Evolutionary conservation across 2,888 invertebrate genomes (phyloP), one percentile per base, ranked within the genome.

Genomic region (Apotomis turbidana): DNA sequence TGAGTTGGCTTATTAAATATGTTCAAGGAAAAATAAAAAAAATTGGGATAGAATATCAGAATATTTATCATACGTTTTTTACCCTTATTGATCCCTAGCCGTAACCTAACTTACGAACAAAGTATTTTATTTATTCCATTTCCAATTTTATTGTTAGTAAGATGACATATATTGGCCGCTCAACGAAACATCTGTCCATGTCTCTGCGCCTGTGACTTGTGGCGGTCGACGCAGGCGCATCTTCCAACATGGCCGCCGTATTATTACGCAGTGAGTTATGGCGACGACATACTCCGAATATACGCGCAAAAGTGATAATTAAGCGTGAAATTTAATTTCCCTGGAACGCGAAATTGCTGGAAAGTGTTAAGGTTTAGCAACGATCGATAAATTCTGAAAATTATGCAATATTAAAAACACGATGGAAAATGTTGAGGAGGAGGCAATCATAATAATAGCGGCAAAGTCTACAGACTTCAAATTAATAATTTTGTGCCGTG

Each of bases 221-320:
- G 73, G 84, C 85, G 71, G 51, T 77, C 79, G 81, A 57, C 83
- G 82, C 80, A 73, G 73, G 88, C 87, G 89, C 90, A 90, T 91
- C 90, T 85, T 86, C 78, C 76, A 76, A 83, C 78, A 79, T 77
- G 77, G 79, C 86, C 88, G 87, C 84, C 84, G 79, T 91, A 86
- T 91, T 90, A 91, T 91, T 93, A 92, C 82, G 80, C 77, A 71
- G 88, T 91, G 91, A 92, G 86, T 91, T 91, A 91, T 89, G 87
- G 89, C 88, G 89, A 85, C 86, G 90, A 91, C 90, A 87, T 88
- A 85, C 85, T 66, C 79, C 77, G 78, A 74, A 85, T 81, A 85
- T 82, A 85, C 83, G 78, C 81, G 83, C 86, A 85, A 85, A 87
- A 87, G 88, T 87, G 90, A 90, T 91, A 90, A 91, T 91, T 91